Evolutionary conservation across 2,888 invertebrate species (phyloP), one percentile per base, ranked within the genome.

Genomic region (Drosophila nigritarsus): DNA sequence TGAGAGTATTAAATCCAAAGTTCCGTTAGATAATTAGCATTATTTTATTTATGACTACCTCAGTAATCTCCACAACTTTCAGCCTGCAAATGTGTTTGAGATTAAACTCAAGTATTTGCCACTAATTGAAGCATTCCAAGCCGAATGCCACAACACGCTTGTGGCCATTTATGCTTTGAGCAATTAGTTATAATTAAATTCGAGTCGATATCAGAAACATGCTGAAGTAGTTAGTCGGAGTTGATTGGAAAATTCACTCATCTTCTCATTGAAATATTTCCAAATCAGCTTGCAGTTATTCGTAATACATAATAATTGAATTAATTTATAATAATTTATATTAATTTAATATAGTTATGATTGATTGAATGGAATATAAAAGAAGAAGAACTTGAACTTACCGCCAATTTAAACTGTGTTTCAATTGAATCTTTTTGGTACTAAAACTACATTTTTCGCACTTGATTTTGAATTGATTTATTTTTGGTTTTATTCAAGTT

Each of bases 401-500:
- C 75, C 75, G 62, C 59, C 27, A 59, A 42, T 55, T 29, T 24
- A 24, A 48, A 29, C 11, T 56, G 24, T 45, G 32, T 30, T 36
- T 40, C 24, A 49, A 7, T 27, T 55, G 24, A 27, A 55, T 38
- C 27, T 27, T 3, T 29, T 55, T 54, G 38, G 51, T 15, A 45
- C 66, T 77, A n/a, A 36, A 15, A n/a, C 30, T 53, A 4, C 18
- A 58, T 51, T 48, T 40, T 32, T 59, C 62, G 65, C 76, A 76
- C 76, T 69, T 59, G 27, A 0, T 45, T 65, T 32, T 53, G 30
- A 51, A 55, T 55, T 58, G 55, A 71, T 79, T 78, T 53, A 61
- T 63, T 32, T 11, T 32, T 11, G 18, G 42, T 51, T 67, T 61
- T 20, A n/a, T 56, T 51, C 5, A 34, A 42, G 29, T 55, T 53